Percentiles rank a stretch among this genome's conserved stretches.
Conservation (phyloP, 2,888 invertebrate species). For the Periphyllus acericola region DNA sequence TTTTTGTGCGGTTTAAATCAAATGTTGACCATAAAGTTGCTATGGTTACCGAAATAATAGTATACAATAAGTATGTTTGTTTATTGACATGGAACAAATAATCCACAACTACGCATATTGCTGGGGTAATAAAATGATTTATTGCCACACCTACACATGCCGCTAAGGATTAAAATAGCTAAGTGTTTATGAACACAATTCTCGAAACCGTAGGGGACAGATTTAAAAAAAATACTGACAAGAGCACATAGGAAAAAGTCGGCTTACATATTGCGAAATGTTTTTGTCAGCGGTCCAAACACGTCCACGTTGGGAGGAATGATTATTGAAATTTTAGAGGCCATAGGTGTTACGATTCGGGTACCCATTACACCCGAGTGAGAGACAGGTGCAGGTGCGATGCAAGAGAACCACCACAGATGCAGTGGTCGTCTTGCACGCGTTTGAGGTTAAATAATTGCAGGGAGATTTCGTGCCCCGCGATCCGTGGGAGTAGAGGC, state of each 20-base stretch:
- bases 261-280: too few relatives aligned
- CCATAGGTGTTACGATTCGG: too few relatives aligned
- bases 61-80: background rate
- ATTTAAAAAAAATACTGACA: too few relatives aligned
- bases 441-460: background rate
- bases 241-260: too few relatives aligned
- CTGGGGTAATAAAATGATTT: background rate
- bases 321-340: too few relatives aligned
- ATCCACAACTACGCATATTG: background rate
- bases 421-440: background rate
- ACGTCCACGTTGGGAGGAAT: too few relatives aligned
- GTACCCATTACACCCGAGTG: too few relatives aligned
- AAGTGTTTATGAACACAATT: too few relatives aligned
- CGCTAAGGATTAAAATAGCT: background rate
- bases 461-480: too few relatives aligned
- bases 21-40: constrained; percentile 54
- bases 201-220: too few relatives aligned
- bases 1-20: background rate
- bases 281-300: too few relatives aligned
- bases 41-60: constrained; percentile 33
- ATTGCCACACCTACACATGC: background rate
- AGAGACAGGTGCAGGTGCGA: too few relatives aligned
- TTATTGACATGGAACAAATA: background rate
- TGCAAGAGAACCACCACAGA: background rate
- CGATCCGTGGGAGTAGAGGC: background rate